Evolutionary conservation across 2,113 vertebrate species (phyloP), one percentile per base, ranked within the genome.

Genomic region (Hippocampus barbouri): DNA sequence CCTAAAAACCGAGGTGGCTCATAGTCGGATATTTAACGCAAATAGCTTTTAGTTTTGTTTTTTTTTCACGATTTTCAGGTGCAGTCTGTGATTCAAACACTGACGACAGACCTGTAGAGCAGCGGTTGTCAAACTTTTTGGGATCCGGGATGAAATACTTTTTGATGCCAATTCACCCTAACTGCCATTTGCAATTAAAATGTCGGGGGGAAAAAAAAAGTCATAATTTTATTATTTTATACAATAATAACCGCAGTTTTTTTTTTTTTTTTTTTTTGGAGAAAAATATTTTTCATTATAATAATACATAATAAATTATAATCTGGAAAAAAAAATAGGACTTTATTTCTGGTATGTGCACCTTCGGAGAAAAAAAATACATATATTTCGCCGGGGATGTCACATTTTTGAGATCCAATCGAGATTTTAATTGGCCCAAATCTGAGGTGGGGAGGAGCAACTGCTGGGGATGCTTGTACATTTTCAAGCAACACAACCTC

Each of bases 41-140:
- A 9, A 64, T 41, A 38, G 69, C 76, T 76, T 68, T 78, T 81
- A 70, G 0, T 43, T 49, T 49, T 7, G 1, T 1, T 79, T 57
- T 77, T 61, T 41, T 45, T 56, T 71, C 79, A 79, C 75, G 77
- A 85, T 78, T 70, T 83, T 77, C 70, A 71, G 59, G 68, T 72
- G 57, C 66, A 60, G 69, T 68, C 61, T 43, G 59, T 68, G 68
- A 80, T 83, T 67, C 74, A 68, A 79, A 82, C 27, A 68, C 69
- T 66, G 40, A 71, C 59, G 73, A 68, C 66, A 74, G 73, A 68
- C 64, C 57, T 74, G 79, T 81, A 69, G n/a, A 76, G 61, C 64
- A 54, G 54, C 9, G n/a, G 2, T 61, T 61, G 16, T 61, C 27
- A 30, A 30, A 18, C 15, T 30, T 61, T 61, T 61, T 18, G 53